A percentile compares a stretch with the other conserved stretches of the same genome.
These are phyloP conservation scores for Nephila pilipes DNA, from an alignment of 1,140 invertebrate species.

Conservation along the genomic window DNA sequence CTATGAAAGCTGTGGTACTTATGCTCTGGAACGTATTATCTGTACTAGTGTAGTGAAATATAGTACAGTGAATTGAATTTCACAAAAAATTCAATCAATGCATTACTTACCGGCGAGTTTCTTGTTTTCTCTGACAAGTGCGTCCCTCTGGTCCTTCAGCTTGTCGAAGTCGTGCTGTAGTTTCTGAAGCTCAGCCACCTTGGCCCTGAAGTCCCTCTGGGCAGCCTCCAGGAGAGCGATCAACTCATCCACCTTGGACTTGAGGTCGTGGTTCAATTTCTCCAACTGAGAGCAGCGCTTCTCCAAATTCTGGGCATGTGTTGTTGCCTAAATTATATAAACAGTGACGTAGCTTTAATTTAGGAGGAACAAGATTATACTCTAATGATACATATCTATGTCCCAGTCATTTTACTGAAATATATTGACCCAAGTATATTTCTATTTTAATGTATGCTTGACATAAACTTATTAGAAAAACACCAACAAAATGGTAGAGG, in stretches of 20 bases:
- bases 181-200: slow-evolving; percentile 92
- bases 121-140: slow-evolving; percentile 95
- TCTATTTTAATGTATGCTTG: no score
- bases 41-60: no score
- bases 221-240: slow-evolving; percentile 92
- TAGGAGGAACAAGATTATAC: no score
- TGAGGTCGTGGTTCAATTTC: slow-evolving; percentile 91
- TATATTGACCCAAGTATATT: no score
- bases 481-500: no score
- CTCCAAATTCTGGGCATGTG: slow-evolving; percentile 94
- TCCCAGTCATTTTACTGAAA: no score
- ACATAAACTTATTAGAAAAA: no score
- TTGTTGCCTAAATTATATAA: slow-evolving; percentile 54
- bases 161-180: slow-evolving; percentile 95
- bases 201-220: slow-evolving; percentile 94
- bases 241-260: slow-evolving; percentile 91
- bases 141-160: slow-evolving; percentile 95
- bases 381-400: no score
- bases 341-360: no score
- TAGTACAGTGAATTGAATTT: no score
- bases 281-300: slow-evolving; percentile 95
- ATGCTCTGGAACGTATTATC: no score
- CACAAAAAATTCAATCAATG: background rate
- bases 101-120: slow-evolving; percentile 89
- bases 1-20: no score